Evolutionary conservation across 1,140 invertebrate genomes (phyloP).

Genomic region (Brachionus plicatilis): DNA sequence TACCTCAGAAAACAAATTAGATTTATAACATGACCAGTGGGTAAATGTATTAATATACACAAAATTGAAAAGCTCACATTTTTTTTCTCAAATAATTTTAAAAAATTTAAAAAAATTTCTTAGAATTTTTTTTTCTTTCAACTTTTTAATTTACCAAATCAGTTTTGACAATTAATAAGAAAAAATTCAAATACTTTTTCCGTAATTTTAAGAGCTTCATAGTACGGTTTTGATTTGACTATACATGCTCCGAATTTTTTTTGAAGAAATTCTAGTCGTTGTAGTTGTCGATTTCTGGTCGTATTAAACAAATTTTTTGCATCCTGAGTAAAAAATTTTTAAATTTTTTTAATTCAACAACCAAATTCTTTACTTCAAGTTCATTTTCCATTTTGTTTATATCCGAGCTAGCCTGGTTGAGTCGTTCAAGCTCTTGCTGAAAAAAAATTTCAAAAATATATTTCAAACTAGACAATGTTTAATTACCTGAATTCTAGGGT

Average conservation of each 20-base stretch:
- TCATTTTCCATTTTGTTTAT: constrained; percentile 89
- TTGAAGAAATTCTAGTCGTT: constrained; percentile 72
- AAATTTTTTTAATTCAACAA: too few relatives aligned
- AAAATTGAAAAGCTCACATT: too few relatives aligned
- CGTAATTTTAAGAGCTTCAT: constrained; percentile 69
- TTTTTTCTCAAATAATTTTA: too few relatives aligned
- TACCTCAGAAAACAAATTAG: too few relatives aligned
- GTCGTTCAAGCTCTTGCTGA: constrained; percentile 78
- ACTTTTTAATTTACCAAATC: not conserved
- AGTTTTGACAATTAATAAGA: not conserved
- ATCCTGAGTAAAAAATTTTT: constrained; percentile 60
- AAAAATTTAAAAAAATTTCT: too few relatives aligned
- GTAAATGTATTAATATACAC: too few relatives aligned
- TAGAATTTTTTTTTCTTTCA: not conserved
- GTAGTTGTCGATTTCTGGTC: constrained; percentile 74
- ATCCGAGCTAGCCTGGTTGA: constrained; percentile 83
- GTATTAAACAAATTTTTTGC: constrained; percentile 74
- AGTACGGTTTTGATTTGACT: constrained; percentile 81
- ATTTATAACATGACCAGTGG: too few relatives aligned
- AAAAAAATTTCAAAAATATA: not conserved
- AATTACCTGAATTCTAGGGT: constrained; percentile 19
- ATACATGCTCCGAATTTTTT: constrained; percentile 80
- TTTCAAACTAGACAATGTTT: not conserved
- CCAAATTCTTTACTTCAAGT: constrained; percentile 71
- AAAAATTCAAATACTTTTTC: constrained; percentile 54